Base-by-base conservation (phyloP, 2,888 invertebrate genomes). In the Cryptops parisi region DNA sequence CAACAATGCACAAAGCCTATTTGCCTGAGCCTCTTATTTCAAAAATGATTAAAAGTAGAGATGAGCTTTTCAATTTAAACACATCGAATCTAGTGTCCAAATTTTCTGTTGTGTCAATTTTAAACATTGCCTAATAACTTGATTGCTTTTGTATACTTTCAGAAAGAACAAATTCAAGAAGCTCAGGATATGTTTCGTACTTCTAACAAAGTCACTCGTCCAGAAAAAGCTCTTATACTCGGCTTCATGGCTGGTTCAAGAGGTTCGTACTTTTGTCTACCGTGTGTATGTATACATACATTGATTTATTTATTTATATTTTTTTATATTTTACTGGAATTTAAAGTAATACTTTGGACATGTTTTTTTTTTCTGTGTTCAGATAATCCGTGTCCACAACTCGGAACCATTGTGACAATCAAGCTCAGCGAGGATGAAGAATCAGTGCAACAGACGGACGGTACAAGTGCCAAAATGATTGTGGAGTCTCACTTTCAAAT, bases 221-320 rank as follows among this genome's bases (percentile, higher is more conserved):
- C 93, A 1, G 96, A 97, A 68, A 97, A 97, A 68, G 93, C 94
- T 52, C 82, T 97, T 50, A 97, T 97, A 66, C 77, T 97, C 27
- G 93, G 94, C 59, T 97, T 97, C 66, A 96, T 97, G 91, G 94
- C 94, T 49, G 97, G 96, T n/a, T 86, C 90, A 6, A 79, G 94
- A 70, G 2, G 12, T 46, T n/a, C n/a, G n/a, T n/a, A 6, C 15
- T 23, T 39, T 47, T 48, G 19, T 46, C 22, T 22, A n/a, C 23
- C 19, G 19, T 22, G n/a, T n/a, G n/a, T n/a, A n/a, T n/a, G 38
- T 33, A 33, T 33, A 12, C n/a, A 33, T 33, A 33, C n/a, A 15
- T 33, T 9, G 38, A 33, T 25, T 27, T 2, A 38, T 26, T 25
- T 9, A 17, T 52, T 52, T 48, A 41, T 33, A 21, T 48, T 43